phyloP scores from a whole-genome alignment of 2,113 vertebrate species.

The Corvus cornix region DNA sequence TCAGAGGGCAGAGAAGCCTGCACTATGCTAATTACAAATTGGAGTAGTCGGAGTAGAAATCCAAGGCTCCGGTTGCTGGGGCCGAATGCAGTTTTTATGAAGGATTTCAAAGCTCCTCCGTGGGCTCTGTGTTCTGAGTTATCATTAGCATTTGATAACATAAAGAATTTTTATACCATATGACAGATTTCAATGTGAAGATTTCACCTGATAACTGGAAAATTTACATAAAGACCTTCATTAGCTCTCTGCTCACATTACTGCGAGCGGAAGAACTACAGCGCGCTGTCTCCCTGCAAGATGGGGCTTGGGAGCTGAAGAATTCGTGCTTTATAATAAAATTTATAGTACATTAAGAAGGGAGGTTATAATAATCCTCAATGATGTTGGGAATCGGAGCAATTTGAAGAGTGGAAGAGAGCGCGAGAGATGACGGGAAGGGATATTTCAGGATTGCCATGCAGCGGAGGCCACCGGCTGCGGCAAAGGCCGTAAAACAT shows the following conservation, averaged over 20 bases:
- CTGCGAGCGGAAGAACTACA: constrained; percentile 59
- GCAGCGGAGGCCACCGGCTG: background rate
- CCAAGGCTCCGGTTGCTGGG: constrained; percentile 69
- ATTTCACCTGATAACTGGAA: constrained; percentile 79
- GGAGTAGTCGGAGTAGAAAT: constrained; percentile 69
- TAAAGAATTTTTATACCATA: constrained; percentile 81
- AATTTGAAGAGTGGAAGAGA: constrained; percentile 59
- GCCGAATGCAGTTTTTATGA: constrained; percentile 77
- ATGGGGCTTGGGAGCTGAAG: constrained; percentile 68
- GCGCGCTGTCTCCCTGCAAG: constrained; percentile 51
- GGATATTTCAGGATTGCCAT: constrained; percentile 66
- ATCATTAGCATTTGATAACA: constrained; percentile 81
- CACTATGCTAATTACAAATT: constrained; percentile 82
- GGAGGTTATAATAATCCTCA: constrained; percentile 75
- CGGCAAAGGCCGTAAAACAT: constrained; percentile 45
- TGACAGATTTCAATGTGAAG: constrained; percentile 77
- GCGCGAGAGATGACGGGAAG: background rate
- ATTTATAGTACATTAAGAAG: constrained; percentile 69
- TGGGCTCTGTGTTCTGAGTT: constrained; percentile 75
- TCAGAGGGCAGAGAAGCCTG: constrained; percentile 82
- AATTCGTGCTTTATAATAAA: constrained; percentile 74
- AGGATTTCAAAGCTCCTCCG: constrained; percentile 79
- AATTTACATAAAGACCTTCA: constrained; percentile 82
- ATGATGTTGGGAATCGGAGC: constrained; percentile 70
- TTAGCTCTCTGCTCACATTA: constrained; percentile 77